Conservation (phyloP, 2,888 invertebrate species). For the Cryptocheilus praepositus region DNA sequence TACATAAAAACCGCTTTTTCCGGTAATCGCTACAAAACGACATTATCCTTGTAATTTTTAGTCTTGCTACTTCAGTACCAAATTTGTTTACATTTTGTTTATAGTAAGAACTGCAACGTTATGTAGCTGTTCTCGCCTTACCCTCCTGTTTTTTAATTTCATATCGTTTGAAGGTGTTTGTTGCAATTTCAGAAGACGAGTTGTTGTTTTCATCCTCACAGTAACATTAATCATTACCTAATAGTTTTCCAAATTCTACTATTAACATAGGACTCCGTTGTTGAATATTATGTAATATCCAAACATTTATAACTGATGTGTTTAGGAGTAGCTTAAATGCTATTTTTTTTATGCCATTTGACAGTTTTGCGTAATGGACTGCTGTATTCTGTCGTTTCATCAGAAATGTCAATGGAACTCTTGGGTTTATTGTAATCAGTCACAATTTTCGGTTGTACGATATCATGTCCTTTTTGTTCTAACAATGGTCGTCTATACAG, state of each 20-base stretch:
- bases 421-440: constrained; percentile 65
- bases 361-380: constrained; percentile 62
- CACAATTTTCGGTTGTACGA: constrained; percentile 50
- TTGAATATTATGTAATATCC: constrained; percentile 25
- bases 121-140: constrained; percentile 16
- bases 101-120: no score
- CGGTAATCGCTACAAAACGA: no score
- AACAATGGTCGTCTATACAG: constrained; percentile 31
- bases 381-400: constrained; percentile 61
- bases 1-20: no score
- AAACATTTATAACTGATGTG: constrained; percentile 32
- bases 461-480: constrained; percentile 30
- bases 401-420: constrained; percentile 62
- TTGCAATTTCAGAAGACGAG: constrained; percentile 18
- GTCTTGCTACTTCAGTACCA: no score
- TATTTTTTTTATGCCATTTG: constrained; percentile 66
- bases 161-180: constrained; percentile 17
- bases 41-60: no score
- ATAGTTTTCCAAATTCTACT: constrained; percentile 22
- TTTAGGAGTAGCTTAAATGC: constrained; percentile 62
- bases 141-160: constrained; percentile 14
- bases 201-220: constrained; percentile 21
- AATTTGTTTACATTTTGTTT: no score
- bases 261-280: constrained; percentile 21
- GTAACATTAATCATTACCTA: constrained; percentile 13